phyloP scores from a whole-genome alignment of 2,797 vertebrate species.

The Centropyge bicolor region DNA sequence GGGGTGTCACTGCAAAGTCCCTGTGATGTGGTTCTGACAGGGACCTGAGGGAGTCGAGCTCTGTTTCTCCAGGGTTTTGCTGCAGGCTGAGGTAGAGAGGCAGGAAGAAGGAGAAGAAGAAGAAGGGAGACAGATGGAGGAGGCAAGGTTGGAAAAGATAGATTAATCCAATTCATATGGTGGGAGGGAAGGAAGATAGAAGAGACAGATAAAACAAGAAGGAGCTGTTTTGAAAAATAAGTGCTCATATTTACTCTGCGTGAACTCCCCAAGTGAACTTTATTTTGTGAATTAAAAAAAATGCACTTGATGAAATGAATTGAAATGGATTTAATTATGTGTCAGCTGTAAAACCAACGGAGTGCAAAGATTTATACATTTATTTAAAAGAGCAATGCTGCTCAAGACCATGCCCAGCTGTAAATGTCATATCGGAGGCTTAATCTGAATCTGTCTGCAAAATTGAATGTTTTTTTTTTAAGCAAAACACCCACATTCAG shows the following conservation, averaged over 20 bases:
- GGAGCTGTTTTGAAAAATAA: constrained; percentile 47
- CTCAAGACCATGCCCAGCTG: constrained; percentile 33
- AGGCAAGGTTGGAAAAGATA: constrained; percentile 20
- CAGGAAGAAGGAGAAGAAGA: constrained; percentile 14
- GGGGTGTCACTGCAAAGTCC: constrained; percentile 47
- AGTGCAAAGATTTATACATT: constrained; percentile 57
- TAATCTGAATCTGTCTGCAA: constrained; percentile 30
- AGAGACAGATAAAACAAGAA: constrained; percentile 26
- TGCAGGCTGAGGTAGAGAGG: constrained; percentile 38
- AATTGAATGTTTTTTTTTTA: constrained; percentile 23
- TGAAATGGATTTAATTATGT: constrained; percentile 62
- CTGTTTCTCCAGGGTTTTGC: constrained; percentile 54
- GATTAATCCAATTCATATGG: neutral
- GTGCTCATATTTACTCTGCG: constrained; percentile 43
- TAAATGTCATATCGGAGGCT: constrained; percentile 34
- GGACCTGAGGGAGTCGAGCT: constrained; percentile 40
- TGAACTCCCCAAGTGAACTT: constrained; percentile 52
- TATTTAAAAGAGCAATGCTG: constrained; percentile 38
- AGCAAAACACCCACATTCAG: constrained; percentile 37
- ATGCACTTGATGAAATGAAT: constrained; percentile 38
- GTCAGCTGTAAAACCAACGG: constrained; percentile 49
- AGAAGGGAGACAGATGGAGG: constrained; percentile 17
- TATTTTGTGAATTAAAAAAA: constrained; percentile 42
- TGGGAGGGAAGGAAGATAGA: constrained; percentile 16
- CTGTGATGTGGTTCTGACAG: constrained; percentile 56